Evolutionary conservation across 2,888 invertebrate species (phyloP).

Genomic region (Branchinecta sandiegonensis): DNA sequence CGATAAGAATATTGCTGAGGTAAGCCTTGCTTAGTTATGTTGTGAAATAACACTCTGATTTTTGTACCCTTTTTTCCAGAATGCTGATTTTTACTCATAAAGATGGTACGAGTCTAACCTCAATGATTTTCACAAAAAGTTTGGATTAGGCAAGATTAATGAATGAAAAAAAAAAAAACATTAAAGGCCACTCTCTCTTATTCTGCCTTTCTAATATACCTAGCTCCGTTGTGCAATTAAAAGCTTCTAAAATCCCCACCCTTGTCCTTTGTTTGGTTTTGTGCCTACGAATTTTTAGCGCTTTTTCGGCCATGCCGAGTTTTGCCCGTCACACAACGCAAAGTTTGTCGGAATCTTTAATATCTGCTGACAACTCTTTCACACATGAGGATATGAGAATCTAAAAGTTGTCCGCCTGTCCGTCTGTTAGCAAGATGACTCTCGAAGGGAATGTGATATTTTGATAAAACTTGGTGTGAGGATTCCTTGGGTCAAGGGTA

Average conservation of each 20-base stretch:
- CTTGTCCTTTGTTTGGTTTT: not conserved
- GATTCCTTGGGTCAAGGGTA: no score
- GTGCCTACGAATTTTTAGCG: not conserved
- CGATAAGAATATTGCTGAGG: constrained; percentile 44
- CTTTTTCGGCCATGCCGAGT: not conserved
- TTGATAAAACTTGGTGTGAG: no score
- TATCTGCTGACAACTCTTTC: not conserved
- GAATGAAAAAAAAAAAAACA: no score
- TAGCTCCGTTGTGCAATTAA: constrained; percentile 22
- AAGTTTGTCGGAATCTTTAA: not conserved
- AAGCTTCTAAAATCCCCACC: not conserved
- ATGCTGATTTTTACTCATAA: constrained; percentile 22
- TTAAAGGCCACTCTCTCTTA: no score
- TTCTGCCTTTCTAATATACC: no score
- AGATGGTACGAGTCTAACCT: no score
- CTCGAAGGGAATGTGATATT: no score
- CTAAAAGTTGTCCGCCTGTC: no score
- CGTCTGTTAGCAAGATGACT: no score
- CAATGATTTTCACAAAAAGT: no score
- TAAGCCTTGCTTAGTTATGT: constrained; percentile 31
- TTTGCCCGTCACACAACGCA: not conserved
- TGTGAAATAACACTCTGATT: not conserved
- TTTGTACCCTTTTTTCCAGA: constrained; percentile 21
- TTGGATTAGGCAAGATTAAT: no score
- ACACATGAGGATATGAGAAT: no score